A percentile compares a stretch with the other conserved stretches of the same genome.
Evolutionary conservation across 1,140 invertebrate genomes (phyloP).

Genomic region (Trialeurodes vaporariorum): DNA sequence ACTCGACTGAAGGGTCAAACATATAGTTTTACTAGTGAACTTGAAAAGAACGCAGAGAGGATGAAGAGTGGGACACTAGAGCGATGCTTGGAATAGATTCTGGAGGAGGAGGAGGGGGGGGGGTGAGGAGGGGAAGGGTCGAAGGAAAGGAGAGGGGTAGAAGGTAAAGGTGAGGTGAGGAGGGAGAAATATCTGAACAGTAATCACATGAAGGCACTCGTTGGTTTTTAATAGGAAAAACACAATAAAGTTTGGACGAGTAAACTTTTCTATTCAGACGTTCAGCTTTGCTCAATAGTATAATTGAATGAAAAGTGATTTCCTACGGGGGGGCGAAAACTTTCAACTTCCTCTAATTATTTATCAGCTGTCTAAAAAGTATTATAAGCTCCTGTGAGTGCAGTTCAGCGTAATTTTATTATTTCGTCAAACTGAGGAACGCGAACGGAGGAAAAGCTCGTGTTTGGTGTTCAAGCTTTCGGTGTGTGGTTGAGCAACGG

Average conservation of each 20-base stretch:
- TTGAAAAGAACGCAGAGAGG: too few species aligned
- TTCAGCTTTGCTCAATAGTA: background rate
- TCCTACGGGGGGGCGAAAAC: background rate
- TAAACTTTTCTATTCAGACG: background rate
- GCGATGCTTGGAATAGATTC: too few species aligned
- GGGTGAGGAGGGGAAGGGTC: background rate
- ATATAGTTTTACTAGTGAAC: too few species aligned
- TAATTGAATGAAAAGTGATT: slow-evolving; percentile 1
- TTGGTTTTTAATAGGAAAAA: background rate
- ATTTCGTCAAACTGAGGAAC: background rate
- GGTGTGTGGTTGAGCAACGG: too few species aligned
- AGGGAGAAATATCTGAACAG: background rate
- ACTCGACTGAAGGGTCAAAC: too few species aligned
- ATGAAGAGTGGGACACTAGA: too few species aligned
- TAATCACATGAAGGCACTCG: background rate
- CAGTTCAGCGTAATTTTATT: slow-evolving; percentile 1
- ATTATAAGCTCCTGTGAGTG: background rate
- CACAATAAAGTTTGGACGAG: background rate
- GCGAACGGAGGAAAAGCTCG: too few species aligned
- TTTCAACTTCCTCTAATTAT: background rate
- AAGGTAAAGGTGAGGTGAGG: background rate
- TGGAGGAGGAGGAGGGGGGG: background rate
- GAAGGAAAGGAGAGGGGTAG: background rate
- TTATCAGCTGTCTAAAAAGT: background rate
- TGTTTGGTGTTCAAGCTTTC: too few species aligned